phyloP scores from a whole-genome alignment of 2,113 vertebrate genomes.

The Nibea albiflora region DNA sequence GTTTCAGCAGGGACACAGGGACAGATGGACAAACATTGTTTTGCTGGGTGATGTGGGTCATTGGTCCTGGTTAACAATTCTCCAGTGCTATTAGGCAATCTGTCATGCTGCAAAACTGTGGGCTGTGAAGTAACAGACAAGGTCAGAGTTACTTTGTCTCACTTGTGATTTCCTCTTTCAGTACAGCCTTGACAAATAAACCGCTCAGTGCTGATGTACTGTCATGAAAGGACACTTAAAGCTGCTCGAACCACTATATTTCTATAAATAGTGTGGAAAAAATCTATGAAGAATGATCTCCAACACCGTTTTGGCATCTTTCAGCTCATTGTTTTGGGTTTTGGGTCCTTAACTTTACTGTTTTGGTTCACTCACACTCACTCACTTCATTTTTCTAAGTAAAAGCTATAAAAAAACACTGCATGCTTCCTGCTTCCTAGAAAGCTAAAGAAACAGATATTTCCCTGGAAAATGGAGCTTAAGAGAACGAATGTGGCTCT shows the following conservation, averaged over 20 bases:
- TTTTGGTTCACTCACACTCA: neutral
- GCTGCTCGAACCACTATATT: no score
- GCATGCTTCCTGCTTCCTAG: neutral
- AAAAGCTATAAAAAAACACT: no score
- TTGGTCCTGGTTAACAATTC: slow-evolving; percentile 51
- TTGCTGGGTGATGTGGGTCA: slow-evolving; percentile 59
- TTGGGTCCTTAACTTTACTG: neutral
- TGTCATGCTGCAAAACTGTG: slow-evolving; percentile 33
- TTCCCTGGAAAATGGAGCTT: neutral
- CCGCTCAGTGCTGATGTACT: neutral
- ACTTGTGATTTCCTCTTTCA: slow-evolving; percentile 13
- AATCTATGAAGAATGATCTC: no score
- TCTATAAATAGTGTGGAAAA: no score
- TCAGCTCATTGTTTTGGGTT: neutral
- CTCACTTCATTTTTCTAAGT: neutral
- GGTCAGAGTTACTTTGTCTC: slow-evolving; percentile 16
- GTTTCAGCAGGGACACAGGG: slow-evolving; percentile 42
- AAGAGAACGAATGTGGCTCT: neutral
- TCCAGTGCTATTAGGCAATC: slow-evolving; percentile 51
- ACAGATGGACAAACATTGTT: slow-evolving; percentile 67
- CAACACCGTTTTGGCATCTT: neutral
- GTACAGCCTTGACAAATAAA: neutral
- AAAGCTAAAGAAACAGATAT: neutral
- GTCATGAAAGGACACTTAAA: neutral
- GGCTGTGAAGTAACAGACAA: slow-evolving; percentile 1